phyloP scores from a whole-genome alignment of 2,113 vertebrate genomes.

The Panthera uncia region DNA sequence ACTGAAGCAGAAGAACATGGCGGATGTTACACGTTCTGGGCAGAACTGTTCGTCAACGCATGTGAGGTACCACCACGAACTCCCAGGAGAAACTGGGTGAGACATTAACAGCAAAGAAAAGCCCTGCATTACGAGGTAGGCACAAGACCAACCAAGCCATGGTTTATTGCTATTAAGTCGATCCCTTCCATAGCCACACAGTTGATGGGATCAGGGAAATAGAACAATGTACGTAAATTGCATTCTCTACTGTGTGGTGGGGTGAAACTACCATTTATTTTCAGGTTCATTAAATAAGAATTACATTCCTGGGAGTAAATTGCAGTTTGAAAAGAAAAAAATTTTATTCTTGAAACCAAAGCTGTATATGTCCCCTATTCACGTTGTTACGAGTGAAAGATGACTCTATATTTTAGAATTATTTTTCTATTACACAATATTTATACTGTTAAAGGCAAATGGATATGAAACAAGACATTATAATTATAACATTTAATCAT shows the following conservation, averaged over 20 bases:
- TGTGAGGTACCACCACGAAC: not conserved
- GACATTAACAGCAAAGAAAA: not conserved
- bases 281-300: conserved; percentile 46
- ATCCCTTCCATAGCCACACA: not conserved
- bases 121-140: not conserved
- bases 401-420: conserved; percentile 62
- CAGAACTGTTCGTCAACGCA: not conserved
- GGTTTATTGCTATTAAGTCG: not conserved
- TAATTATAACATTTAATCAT: conserved; percentile 39
- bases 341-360: conserved; percentile 22
- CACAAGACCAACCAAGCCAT: not conserved
- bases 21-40: not conserved
- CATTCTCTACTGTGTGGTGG: not conserved
- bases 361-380: not conserved
- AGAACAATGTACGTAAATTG: not conserved
- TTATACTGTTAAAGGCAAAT: conserved; percentile 11
- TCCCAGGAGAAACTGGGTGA: not conserved
- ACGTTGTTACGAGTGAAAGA: conserved; percentile 46
- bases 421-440: conserved; percentile 56
- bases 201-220: not conserved
- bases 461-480: conserved; percentile 48
- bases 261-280: not conserved
- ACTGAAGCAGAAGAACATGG: not conserved
- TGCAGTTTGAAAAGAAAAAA: conserved; percentile 21
- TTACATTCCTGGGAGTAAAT: conserved; percentile 43